These are phyloP conservation scores for Eulemur macaco DNA, from an alignment of 2,113 vertebrate species.

Conservation along the genomic window DNA sequence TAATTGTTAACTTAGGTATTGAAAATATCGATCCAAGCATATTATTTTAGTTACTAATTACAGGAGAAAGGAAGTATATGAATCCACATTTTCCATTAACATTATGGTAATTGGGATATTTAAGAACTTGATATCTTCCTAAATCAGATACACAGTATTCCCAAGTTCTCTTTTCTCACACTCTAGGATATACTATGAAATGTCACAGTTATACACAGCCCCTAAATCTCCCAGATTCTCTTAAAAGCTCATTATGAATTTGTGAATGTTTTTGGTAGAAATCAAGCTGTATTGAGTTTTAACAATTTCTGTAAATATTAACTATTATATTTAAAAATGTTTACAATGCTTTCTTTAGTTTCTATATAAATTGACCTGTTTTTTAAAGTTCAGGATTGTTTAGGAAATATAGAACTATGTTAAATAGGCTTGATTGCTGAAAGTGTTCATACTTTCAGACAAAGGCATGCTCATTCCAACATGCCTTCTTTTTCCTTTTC, in stretches of 20 bases:
- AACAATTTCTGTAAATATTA: not conserved
- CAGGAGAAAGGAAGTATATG: not conserved
- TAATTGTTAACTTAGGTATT: not conserved
- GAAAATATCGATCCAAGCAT: not conserved
- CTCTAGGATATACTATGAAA: not conserved
- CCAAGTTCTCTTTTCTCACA: not conserved
- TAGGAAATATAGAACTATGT: not conserved
- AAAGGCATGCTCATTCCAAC: not conserved
- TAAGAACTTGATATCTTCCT: not conserved
- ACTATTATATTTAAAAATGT: not conserved
- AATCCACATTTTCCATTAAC: slow-evolving; percentile 8
- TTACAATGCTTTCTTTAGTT: not conserved
- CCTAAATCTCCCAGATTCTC: not conserved
- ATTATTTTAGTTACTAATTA: not conserved
- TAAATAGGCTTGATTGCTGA: not conserved
- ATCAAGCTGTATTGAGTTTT: not conserved
- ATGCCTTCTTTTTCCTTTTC: not conserved
- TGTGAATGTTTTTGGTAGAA: not conserved
- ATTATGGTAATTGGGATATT: not conserved
- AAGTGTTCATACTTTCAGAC: not conserved
- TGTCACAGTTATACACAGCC: not conserved
- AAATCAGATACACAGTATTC: not conserved
- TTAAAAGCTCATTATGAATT: not conserved
- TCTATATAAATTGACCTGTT: not conserved
- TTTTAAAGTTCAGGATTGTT: not conserved